Evolutionary conservation across 1,140 invertebrate genomes (phyloP).

Genomic region (Drosophila equinoxialis): DNA sequence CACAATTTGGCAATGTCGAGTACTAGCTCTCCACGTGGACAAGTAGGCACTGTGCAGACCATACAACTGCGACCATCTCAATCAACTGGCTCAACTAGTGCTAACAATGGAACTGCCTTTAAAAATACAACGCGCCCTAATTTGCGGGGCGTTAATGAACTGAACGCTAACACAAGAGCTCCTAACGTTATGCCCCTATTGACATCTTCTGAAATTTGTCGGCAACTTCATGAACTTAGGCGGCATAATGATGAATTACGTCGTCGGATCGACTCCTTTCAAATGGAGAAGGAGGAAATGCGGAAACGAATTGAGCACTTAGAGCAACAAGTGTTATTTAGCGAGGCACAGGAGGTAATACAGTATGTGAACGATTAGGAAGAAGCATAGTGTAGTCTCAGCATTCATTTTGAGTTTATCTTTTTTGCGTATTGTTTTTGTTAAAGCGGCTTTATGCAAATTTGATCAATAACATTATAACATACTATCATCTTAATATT

Average conservation of each 20-base stretch:
- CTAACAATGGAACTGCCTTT: conserved; percentile 46
- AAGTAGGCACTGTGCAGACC: conserved; percentile 69
- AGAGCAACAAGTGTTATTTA: conserved; percentile 66
- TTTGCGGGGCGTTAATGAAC: conserved; percentile 23
- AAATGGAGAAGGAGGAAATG: conserved; percentile 70
- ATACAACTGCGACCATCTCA: conserved; percentile 61
- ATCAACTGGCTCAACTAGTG: conserved; percentile 25
- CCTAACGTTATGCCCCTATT: conserved; percentile 71
- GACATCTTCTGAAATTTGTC: conserved; percentile 71
- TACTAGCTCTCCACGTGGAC: conserved; percentile 44
- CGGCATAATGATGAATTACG: conserved; percentile 75
- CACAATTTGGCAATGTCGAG: conserved; percentile 36
- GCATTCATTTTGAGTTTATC: conserved; percentile 24
- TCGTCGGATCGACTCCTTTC: conserved; percentile 50
- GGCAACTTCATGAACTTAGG: conserved; percentile 72
- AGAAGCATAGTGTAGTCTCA: conserved; percentile 13
- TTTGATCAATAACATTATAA: not conserved
- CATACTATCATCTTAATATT: not conserved
- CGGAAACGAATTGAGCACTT: conserved; percentile 65
- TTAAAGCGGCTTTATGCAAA: not conserved
- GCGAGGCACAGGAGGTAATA: conserved; percentile 54
- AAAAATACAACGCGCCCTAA: conserved; percentile 38
- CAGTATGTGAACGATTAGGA: conserved; percentile 58
- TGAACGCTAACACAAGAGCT: conserved; percentile 26
- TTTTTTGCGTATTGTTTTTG: not conserved